Conservation (phyloP, 1,140 invertebrate species). For the Orchestia grillus region DNA sequence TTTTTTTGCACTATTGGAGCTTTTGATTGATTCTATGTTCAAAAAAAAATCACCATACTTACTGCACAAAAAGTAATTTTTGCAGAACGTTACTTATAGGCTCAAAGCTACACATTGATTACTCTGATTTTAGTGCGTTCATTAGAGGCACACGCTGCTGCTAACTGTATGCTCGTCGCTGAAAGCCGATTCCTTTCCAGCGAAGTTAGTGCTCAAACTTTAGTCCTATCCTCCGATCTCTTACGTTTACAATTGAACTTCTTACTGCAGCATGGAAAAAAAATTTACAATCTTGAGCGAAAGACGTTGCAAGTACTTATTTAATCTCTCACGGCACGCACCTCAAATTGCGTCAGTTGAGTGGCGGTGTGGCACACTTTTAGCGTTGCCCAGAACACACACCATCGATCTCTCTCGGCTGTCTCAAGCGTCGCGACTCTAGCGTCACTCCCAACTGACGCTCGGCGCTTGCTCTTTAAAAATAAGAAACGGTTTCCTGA, state of each 20-base stretch:
- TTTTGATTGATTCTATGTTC: too few species aligned
- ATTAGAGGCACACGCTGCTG: too few species aligned
- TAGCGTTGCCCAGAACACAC: not conserved
- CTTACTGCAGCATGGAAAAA: not conserved
- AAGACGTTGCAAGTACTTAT: not conserved
- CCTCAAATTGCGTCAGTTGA: not conserved
- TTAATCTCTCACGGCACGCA: not conserved
- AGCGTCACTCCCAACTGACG: not conserved
- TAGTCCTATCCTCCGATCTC: not conserved
- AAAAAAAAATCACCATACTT: too few species aligned
- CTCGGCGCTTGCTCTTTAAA: not conserved
- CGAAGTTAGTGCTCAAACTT: not conserved
- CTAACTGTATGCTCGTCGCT: not conserved
- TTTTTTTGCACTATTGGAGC: too few species aligned
- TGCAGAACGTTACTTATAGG: too few species aligned
- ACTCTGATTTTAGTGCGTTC: too few species aligned
- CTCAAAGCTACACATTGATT: too few species aligned
- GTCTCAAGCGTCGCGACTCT: not conserved
- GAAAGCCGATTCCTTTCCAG: not conserved
- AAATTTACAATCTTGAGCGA: not conserved
- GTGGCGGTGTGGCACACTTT: not conserved
- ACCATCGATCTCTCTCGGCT: not conserved
- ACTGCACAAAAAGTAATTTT: too few species aligned
- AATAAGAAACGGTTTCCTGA: not conserved
- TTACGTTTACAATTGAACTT: not conserved